Evolutionary conservation across 2,797 vertebrate genomes (phyloP), one percentile per base, ranked within the genome.

Genomic region (Gephyroberyx darwinii): DNA sequence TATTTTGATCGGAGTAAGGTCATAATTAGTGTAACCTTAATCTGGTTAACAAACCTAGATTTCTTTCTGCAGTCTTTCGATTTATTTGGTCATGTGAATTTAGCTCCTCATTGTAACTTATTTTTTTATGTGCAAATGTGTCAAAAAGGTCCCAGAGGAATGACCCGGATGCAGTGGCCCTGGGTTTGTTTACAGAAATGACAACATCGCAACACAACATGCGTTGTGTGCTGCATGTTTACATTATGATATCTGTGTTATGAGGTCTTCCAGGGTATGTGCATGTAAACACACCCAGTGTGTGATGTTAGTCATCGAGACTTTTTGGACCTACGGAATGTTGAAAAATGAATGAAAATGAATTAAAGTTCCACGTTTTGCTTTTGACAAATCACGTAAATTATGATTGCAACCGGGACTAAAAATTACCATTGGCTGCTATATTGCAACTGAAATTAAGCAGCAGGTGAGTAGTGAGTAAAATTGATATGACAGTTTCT

Each of bases 401-500:
- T 74, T 76, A 66, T 59, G 54, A 19, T 74, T 43, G 69, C 71
- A 78, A 14, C 37, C 22, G n/a, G 47, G 47, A 48, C 47, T n/a
- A 48, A 48, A 5, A n/a, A 8, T 66, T 60, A 61, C 65, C 62
- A 78, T 13, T 59, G 61, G 9, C 59, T 72, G 65, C 71, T 51
- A 47, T 53, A 71, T 43, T 12, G 56, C 62, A n/a, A 78, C 68
- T 0, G n/a, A 71, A 83, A 80, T 75, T 53, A 74, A 83, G 58
- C 53, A 5, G 35, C 26, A 47, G 67, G 81, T 78, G 75, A 26
- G 1, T 3, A 26, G 26, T 79, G 65, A 81, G 37, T 64, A 55
- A 75, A 84, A 88, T 59, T 68, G 50, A 89, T 84, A 80, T 78
- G 71, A 71, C 69, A 63, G 35, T 65, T 73, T 62, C 66, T 83